Evolutionary conservation across 2,113 vertebrate genomes (phyloP), one percentile per base, ranked within the genome.

Genomic region (Lagopus muta): DNA sequence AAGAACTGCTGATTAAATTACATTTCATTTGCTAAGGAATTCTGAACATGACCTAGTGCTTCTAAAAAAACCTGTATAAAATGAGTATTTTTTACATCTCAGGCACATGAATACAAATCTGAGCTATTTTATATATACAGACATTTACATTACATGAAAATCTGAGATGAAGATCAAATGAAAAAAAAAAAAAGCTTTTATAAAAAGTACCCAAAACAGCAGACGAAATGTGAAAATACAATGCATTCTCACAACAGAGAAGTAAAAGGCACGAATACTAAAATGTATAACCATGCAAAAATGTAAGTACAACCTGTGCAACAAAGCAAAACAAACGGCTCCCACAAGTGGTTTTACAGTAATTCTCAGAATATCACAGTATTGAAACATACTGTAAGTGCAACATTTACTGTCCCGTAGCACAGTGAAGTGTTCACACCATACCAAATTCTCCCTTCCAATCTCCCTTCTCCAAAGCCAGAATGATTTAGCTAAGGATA

Each of bases 241-340:
- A 95, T 40, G 48, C 75, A 96, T 83, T 95, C 96, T 91, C 60
- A 94, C 95, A 94, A 96, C 89, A 93, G 48, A 93, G 88, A 96
- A 88, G 69, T 94, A 96, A 90, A 98, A 98, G 98, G 98, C 98
- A 99, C 98, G 96, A 97, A 96, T 97, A 98, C 97, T 93, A 97
- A 74, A 96, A 97, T 90, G 96, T 73, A 93, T 97, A 97, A 97
- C 93, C 98, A 98, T 98, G 98, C 98, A 98, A 97, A 96, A 89
- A 83, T 14, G 1, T 80, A 78, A 89, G 91, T 89, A 95, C 52
- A 74, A 86, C 92, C 97, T 97, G 97, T 98, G 98, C 97, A 97
- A 98, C 96, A 96, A 97, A 98, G 98, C 97, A 97, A 98, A 98
- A 97, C 97, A 92, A 97, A 92, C 54, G 65, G 90, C 84, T 82